Conservation (phyloP, 2,888 invertebrate species). For the Agonopterix heracliana region DNA sequence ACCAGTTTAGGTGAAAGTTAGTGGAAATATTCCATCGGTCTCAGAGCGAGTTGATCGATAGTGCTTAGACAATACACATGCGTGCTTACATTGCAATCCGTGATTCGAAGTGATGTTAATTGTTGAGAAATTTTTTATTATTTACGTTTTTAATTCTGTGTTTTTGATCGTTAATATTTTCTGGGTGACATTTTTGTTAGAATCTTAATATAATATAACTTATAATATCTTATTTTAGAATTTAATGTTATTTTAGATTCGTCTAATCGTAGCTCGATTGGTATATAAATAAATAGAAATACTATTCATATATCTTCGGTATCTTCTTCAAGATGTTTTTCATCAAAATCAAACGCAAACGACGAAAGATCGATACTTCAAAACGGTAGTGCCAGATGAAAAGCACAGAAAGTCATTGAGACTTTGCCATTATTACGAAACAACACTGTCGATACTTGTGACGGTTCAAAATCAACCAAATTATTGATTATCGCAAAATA, state of each 20-base stretch:
- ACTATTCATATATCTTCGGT: too few relatives aligned
- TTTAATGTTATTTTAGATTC: background rate
- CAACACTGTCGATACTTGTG: too few relatives aligned
- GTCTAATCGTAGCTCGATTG: background rate
- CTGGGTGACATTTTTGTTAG: background rate
- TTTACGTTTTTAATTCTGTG: conserved; percentile 28
- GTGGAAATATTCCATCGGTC: conserved; percentile 35
- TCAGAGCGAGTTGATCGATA: conserved; percentile 30
- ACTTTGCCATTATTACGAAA: too few relatives aligned
- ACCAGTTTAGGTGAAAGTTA: conserved; percentile 62
- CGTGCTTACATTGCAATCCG: conserved; percentile 68
- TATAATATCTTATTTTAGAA: background rate
- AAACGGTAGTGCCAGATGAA: too few relatives aligned
- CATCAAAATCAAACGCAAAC: too few relatives aligned
- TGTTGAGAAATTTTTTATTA: conserved; percentile 26
- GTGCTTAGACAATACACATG: conserved; percentile 68
- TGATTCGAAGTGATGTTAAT: conserved; percentile 62
- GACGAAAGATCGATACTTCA: too few relatives aligned
- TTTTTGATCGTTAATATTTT: conserved; percentile 30
- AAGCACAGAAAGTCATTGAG: too few relatives aligned
- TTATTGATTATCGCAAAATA: too few relatives aligned
- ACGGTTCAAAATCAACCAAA: too few relatives aligned
- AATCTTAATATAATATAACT: background rate
- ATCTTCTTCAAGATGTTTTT: too few relatives aligned
- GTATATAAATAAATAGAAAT: background rate